Evolutionary conservation across 1,140 invertebrate species (phyloP).

Genomic region (Pomacea maculata): DNA sequence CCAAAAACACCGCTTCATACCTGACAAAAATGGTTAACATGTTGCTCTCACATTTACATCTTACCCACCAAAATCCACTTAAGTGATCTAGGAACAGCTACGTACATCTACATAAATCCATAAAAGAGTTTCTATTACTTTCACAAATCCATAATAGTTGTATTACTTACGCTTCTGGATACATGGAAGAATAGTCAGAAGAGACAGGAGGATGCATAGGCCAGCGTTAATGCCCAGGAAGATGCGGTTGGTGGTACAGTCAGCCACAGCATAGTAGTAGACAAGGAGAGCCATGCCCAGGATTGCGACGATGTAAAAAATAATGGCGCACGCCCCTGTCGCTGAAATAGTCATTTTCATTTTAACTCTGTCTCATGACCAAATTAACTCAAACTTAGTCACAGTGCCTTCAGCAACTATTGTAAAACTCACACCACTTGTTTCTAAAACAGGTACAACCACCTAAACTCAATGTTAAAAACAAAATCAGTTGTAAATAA

Average conservation of each 20-base stretch:
- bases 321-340: constrained; percentile 81
- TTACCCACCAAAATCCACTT: neutral
- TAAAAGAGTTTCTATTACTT: neutral
- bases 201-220: constrained; percentile 84
- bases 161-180: constrained; percentile 61
- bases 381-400: too few relatives aligned
- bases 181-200: constrained; percentile 83
- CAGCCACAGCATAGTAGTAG: constrained; percentile 81
- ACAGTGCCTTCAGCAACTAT: too few relatives aligned
- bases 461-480: too few relatives aligned
- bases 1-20: neutral
- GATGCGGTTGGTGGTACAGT: constrained; percentile 92
- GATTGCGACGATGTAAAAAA: constrained; percentile 82
- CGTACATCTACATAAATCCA: neutral
- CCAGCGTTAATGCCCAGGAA: constrained; percentile 97
- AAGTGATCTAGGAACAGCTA: neutral
- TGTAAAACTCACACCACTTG: too few relatives aligned
- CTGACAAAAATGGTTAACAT: neutral
- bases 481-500: too few relatives aligned
- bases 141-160: neutral
- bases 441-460: too few relatives aligned
- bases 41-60: neutral
- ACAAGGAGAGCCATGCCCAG: constrained; percentile 86
- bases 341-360: constrained; percentile 48
- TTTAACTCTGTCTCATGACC: neutral